phyloP scores from a whole-genome alignment of 2,113 vertebrate species.

The Neodontobutis hainanensis region DNA sequence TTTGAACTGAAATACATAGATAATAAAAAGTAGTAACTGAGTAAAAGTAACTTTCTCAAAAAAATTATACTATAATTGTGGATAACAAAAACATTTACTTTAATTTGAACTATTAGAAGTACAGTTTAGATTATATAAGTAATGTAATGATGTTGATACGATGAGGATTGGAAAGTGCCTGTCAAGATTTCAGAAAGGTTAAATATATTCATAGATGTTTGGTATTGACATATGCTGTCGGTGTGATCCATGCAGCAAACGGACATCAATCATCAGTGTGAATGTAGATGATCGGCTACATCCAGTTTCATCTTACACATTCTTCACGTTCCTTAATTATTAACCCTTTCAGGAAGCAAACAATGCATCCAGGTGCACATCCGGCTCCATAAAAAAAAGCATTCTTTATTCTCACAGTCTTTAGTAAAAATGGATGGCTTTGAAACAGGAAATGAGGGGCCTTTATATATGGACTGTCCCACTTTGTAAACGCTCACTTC shows the following conservation, averaged over 20 bases:
- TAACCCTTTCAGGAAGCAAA: constrained; percentile 36
- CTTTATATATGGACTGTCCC: constrained; percentile 31
- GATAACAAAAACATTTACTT: too few relatives aligned
- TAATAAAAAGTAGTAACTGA: too few relatives aligned
- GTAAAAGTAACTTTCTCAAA: too few relatives aligned
- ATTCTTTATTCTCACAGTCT: constrained; percentile 12
- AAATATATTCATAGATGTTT: constrained; percentile 39
- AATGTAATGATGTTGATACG: too few relatives aligned
- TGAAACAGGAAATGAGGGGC: constrained; percentile 38
- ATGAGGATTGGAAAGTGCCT: background rate
- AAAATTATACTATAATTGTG: too few relatives aligned
- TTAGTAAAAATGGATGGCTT: constrained; percentile 30
- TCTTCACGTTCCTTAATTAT: constrained; percentile 43
- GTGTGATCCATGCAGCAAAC: constrained; percentile 42
- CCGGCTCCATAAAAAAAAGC: background rate
- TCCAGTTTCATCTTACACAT: constrained; percentile 55
- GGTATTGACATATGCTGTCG: constrained; percentile 41
- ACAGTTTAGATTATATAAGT: too few relatives aligned
- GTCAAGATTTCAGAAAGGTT: constrained; percentile 36
- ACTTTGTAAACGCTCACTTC: constrained; percentile 47
- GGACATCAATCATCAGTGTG: constrained; percentile 51
- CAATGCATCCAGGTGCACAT: constrained; percentile 2
- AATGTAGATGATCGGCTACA: constrained; percentile 45
- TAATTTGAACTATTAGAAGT: too few relatives aligned
- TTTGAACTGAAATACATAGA: too few relatives aligned